Base-by-base conservation (phyloP, 2,797 vertebrate species). In the Clangula hyemalis region DNA sequence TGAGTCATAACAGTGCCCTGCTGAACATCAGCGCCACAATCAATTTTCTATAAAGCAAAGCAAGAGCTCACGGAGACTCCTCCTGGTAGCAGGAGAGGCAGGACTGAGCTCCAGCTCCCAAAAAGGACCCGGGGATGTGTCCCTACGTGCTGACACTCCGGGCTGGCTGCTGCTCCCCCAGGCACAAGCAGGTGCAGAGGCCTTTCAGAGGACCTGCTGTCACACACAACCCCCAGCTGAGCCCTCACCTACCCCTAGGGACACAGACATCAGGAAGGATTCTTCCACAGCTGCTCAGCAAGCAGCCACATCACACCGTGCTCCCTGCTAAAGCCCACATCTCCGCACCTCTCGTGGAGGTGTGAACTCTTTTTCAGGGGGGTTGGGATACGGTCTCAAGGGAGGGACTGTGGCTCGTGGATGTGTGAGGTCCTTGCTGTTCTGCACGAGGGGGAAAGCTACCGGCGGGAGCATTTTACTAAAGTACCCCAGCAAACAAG, bases 1-100 rank as follows among this genome's bases (percentile, higher is more conserved):
- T 93, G 94, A 96, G 93, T 95, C 96, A 94, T 69, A 89, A 92
- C 84, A 72, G 78, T 85, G 89, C 79, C 90, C 87, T 9, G 3
- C 75, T 72, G 47, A 92, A 70, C 62, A 72, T 30, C 89, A 92
- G 85, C 22, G 10, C 82, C 76, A 72, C 20, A 91, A 95, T 92
- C 92, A 94, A 91, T 91, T 92, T 90, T 94, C 84, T 66, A 71
- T 71, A 90, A 92, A 30, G 82, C 79, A 93, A 86, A 95, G 68
- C 86, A 89, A 85, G 47, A 93, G 54, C 47, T 89, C 70, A 64
- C 58, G 11, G 38, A 90, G 77, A 86, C 76, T 32, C 34, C 39
- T 80, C 72, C 62, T 38, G 20, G 18, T 3, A 85, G 66, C 66
- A 62, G 53, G 62, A 54, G 61, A 66, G 69, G 75, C 18, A 73